Evolutionary conservation across 2,113 vertebrate species (phyloP), one percentile per base, ranked within the genome.

Genomic region (Lethenteron camtschaticum): DNA sequence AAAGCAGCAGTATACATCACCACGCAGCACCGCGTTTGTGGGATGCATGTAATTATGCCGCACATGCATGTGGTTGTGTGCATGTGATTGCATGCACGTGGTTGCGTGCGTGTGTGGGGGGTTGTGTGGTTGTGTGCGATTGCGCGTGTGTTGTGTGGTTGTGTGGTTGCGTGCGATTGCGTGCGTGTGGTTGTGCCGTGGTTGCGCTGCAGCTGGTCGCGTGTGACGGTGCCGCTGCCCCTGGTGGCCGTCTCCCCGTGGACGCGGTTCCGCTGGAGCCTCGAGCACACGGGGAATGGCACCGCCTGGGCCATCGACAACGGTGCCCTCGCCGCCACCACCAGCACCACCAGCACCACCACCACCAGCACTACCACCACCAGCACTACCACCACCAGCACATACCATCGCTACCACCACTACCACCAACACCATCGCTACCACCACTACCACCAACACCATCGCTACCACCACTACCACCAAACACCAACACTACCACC

Each of bases 281-380:
- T 96, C 78, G 85, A 76, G 1, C 87, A 88, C 75, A 77, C 79
- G 3, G 83, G 88, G 74, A 73, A 79, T 11, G 84, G 86, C 74
- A 92, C 86, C 80, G 96, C 95, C 88, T 99, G 94, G 94, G 90
- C 90, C 72, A 81, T 99, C 41, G 94, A 99, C 80, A 96, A 94
- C 60, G 85, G 94, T 99, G 72, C 41, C 41, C 41, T 41, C 59
- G 16, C 13, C 59, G 16, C 13, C 59, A 6, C 13, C 59, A 63
- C 13, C 59, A 63, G 2, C 59, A 63, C 2, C 59, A 63, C 3
- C 13, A 63, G 12, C 12, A 63, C 59, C 12, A 3, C 3, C 12
- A 3, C 59, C 16, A 63, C 20, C 20, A 20, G 20, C 20, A 13
- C 16, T 13, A 13, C 13, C 59, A 14, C 3, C 59, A 14, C 59